Base-by-base conservation (phyloP, 2,888 invertebrate genomes). In the Oeneis ivallda region DNA sequence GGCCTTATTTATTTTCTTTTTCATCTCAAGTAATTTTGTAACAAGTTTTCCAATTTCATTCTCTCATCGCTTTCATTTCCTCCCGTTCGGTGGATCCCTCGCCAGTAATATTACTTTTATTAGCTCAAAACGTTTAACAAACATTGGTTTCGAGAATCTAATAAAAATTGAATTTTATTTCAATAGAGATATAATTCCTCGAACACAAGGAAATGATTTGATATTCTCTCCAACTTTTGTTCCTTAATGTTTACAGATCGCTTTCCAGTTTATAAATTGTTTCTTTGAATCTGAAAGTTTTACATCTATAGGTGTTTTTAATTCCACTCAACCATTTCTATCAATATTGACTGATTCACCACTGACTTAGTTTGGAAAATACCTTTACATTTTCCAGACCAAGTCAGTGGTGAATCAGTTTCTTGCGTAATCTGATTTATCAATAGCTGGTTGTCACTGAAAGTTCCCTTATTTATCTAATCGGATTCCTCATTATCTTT, bases 11-110 rank as follows among this genome's bases (percentile, higher is more conserved):
- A 87, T 87, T 89, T 87, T 84, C 78, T 87, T 83, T 87, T 87
- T 87, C 87, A 84, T 87, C 84, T 81, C 80, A 75, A 82, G 84
- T 86, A 87, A 89, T 89, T 88, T 83, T 82, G 84, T 88, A 89
- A 89, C 90, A 91, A 91, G 90, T 91, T 92, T 91, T 90, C 89
- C 91, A 91, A 92, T 91, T 92, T 91, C 87, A 86, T 89, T 89
- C 87, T 88, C 86, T 88, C 84, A 81, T 85, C 83, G 86, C 85
- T 87, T 87, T 88, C 91, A 91, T 92, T 91, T 92, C 89, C 90
- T 89, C 85, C 61, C 61, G 61, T 61, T 61, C 41, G n/a, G 26
- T 6, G 80, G 78, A 79, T 77, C 79, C 79, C 81, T 80, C 81
- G 82, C 82, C 87, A 83, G 85, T 87, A 86, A 87, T 89, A 88